Percentiles rank a stretch among this genome's conserved stretches.
Evolutionary conservation across 2,797 vertebrate genomes (phyloP).

Genomic region (Florisuga fusca): DNA sequence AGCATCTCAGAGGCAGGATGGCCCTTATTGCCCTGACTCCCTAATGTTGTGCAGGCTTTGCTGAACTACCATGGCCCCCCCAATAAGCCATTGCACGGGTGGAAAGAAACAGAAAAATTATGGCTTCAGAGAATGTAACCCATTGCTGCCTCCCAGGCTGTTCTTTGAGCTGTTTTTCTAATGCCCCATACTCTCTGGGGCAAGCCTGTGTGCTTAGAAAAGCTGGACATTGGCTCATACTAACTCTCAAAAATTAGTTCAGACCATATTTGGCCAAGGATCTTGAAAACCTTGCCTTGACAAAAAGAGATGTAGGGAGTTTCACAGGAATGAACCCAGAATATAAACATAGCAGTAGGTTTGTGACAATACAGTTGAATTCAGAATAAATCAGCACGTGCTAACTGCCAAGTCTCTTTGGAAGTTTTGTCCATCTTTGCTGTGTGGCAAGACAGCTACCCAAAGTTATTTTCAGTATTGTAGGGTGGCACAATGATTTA

Average conservation of each 20-base stretch:
- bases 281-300: not conserved
- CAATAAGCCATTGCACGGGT: fast-evolving
- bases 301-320: not conserved
- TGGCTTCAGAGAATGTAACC: not conserved
- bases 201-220: not conserved
- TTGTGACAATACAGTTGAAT: not conserved
- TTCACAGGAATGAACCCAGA: not conserved
- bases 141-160: not conserved
- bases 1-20: not conserved
- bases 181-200: not conserved
- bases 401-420: not conserved
- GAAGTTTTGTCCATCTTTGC: not conserved
- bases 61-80: fast-evolving
- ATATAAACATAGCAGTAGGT: not conserved
- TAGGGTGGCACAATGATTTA: not conserved
- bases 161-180: not conserved
- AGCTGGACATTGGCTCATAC: not conserved
- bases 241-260: not conserved
- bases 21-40: not conserved
- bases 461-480: not conserved
- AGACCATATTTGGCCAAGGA: not conserved
- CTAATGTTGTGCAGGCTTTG: not conserved
- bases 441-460: not conserved
- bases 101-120: not conserved
- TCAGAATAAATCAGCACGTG: not conserved